phyloP scores from a whole-genome alignment of 2,888 invertebrate genomes.

The Eupithecia pulchellata region DNA sequence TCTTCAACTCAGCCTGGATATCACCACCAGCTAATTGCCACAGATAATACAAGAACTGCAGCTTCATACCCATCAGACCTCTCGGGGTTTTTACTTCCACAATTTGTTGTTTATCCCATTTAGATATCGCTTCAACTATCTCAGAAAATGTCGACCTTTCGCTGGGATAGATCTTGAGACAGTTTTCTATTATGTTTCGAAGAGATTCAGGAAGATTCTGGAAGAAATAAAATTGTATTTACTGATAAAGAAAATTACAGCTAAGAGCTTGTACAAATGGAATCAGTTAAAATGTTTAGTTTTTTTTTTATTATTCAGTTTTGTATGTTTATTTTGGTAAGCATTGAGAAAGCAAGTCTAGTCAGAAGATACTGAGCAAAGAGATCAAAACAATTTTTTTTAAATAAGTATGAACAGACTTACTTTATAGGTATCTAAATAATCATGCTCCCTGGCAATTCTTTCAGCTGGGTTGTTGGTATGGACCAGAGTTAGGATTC shows the following conservation, averaged over 20 bases:
- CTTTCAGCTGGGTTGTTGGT: constrained; percentile 84
- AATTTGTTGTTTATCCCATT: constrained; percentile 68
- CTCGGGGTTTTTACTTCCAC: constrained; percentile 74
- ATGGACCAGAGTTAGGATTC: constrained; percentile 90
- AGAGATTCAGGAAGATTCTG: constrained; percentile 86
- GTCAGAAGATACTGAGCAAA: too few species aligned
- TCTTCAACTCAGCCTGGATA: constrained; percentile 94
- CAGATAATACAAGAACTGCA: constrained; percentile 95
- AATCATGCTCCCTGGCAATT: constrained; percentile 92
- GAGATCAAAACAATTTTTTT: too few species aligned
- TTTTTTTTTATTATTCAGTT: not conserved
- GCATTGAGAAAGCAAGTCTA: too few species aligned
- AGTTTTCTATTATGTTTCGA: constrained; percentile 88
- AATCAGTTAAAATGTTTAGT: not conserved
- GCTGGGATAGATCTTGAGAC: constrained; percentile 88
- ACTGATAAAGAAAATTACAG: not conserved
- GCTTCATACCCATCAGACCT: constrained; percentile 81
- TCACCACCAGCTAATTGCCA: constrained; percentile 99
- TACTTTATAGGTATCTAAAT: constrained; percentile 87
- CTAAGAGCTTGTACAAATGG: not conserved
- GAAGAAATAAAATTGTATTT: constrained; percentile 36
- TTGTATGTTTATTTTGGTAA: too few species aligned
- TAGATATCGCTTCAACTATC: constrained; percentile 79
- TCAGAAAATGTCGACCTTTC: constrained; percentile 84
- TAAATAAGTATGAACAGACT: not conserved